Evolutionary conservation across 2,797 vertebrate species (phyloP).

Genomic region (Hipposideros larvatus): DNA sequence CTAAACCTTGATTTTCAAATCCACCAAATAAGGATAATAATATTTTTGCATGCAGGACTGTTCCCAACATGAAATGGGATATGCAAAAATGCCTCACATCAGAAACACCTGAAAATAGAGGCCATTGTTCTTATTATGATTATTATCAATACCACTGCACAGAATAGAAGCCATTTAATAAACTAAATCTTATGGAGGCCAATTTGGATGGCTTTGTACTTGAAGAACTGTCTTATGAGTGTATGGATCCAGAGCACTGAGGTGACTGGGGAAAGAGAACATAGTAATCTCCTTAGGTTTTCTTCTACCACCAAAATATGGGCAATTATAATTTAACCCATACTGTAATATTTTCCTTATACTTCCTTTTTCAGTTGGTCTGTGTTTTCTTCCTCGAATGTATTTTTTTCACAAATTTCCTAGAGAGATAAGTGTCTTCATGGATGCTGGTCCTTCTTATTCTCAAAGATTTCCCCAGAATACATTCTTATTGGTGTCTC

Average conservation of each 20-base stretch:
- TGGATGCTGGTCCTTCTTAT: not conserved
- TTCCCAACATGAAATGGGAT: conserved; percentile 12
- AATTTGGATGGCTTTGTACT: not conserved
- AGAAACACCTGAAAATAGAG: conserved; percentile 14
- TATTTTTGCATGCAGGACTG: not conserved
- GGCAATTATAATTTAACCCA: not conserved
- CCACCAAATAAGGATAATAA: not conserved
- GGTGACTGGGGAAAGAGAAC: not conserved
- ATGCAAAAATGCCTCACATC: not conserved
- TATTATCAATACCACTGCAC: not conserved
- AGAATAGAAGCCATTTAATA: conserved; percentile 10
- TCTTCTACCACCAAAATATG: not conserved
- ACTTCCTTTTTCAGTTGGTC: conserved; percentile 22
- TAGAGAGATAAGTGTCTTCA: not conserved
- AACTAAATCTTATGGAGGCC: not conserved
- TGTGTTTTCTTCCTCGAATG: conserved; percentile 29
- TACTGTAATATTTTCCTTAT: not conserved
- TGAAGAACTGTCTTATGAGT: not conserved
- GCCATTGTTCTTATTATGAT: not conserved
- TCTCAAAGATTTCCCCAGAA: not conserved
- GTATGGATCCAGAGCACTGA: not conserved
- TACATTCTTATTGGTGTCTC: not conserved
- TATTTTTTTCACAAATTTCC: not conserved
- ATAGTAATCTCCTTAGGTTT: not conserved
- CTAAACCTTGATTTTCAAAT: conserved; percentile 16